Conservation (phyloP, 1,140 invertebrate genomes). For the Hesperophylax magnus region DNA sequence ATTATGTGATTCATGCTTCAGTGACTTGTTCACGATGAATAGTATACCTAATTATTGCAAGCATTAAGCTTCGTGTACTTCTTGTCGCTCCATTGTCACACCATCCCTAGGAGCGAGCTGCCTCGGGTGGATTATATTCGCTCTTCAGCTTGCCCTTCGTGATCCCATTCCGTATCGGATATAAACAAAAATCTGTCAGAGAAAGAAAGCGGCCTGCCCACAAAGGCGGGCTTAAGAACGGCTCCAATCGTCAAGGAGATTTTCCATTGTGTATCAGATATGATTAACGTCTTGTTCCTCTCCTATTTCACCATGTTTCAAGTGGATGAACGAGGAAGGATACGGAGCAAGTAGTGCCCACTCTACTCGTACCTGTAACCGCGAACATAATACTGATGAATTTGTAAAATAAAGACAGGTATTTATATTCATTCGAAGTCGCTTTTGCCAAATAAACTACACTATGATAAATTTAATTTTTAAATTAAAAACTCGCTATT, state of each 20-base stretch:
- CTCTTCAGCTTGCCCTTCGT: neutral
- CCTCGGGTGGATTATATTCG: neutral
- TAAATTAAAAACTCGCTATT: too few relatives aligned
- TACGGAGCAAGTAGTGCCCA: neutral
- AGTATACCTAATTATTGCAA: too few relatives aligned
- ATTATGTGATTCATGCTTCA: too few relatives aligned
- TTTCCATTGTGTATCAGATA: conserved; percentile 42
- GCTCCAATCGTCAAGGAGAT: conserved; percentile 35
- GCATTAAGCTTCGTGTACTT: too few relatives aligned
- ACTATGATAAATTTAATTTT: too few relatives aligned
- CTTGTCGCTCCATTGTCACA: neutral
- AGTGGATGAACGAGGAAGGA: conserved; percentile 11
- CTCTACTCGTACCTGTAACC: neutral
- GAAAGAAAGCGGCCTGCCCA: neutral
- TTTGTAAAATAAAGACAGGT: too few relatives aligned
- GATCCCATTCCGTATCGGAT: conserved; percentile 19
- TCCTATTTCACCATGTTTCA: neutral
- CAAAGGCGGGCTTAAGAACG: conserved; percentile 23
- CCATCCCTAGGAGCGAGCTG: neutral
- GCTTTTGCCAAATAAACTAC: too few relatives aligned
- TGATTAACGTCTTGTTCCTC: conserved; percentile 41
- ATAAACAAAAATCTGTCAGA: conserved; percentile 14
- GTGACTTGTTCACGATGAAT: too few relatives aligned
- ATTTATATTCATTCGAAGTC: too few relatives aligned
- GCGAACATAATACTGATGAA: too few relatives aligned